These are phyloP conservation scores for Chaetophractus vellerosus DNA, from an alignment of 2,797 vertebrate species.

Conservation along the genomic window DNA sequence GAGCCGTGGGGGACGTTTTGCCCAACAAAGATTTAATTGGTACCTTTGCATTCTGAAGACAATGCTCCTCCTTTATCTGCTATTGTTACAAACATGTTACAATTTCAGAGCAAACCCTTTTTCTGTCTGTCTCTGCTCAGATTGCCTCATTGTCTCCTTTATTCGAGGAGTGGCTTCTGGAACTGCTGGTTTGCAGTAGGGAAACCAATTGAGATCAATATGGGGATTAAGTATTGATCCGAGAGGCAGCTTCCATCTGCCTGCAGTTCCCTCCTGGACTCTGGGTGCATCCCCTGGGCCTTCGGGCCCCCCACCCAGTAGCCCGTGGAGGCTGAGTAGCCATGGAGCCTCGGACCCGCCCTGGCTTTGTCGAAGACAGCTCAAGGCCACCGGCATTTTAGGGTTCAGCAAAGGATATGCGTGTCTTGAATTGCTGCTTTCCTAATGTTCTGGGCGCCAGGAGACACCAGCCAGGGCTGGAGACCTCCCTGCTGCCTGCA, in stretches of 20 bases:
- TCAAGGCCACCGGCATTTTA: neutral
- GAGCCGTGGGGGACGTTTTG: neutral
- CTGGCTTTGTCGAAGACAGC: neutral
- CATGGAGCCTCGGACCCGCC: neutral
- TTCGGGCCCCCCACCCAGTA: neutral
- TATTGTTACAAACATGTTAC: conserved; percentile 41
- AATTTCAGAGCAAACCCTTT: conserved; percentile 43
- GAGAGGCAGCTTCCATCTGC: neutral
- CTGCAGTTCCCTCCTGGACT: fast-evolving
- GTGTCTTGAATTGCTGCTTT: neutral
- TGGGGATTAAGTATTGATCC: neutral
- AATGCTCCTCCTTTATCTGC: conserved; percentile 47
- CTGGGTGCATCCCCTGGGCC: neutral
- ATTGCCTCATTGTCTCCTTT: neutral
- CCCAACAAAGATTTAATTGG: conserved; percentile 67
- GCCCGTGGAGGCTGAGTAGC: fast-evolving
- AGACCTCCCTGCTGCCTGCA: neutral
- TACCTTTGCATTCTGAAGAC: conserved; percentile 43
- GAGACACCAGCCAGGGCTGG: neutral
- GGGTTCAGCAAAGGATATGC: neutral
- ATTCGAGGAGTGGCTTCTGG: neutral
- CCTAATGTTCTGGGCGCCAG: neutral
- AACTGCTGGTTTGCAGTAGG: neutral
- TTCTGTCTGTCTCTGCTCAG: neutral
- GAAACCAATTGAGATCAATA: neutral